These are phyloP conservation scores for Ceyx melanurus DNA, from an alignment of 2,113 vertebrate species.

Conservation along the genomic window DNA sequence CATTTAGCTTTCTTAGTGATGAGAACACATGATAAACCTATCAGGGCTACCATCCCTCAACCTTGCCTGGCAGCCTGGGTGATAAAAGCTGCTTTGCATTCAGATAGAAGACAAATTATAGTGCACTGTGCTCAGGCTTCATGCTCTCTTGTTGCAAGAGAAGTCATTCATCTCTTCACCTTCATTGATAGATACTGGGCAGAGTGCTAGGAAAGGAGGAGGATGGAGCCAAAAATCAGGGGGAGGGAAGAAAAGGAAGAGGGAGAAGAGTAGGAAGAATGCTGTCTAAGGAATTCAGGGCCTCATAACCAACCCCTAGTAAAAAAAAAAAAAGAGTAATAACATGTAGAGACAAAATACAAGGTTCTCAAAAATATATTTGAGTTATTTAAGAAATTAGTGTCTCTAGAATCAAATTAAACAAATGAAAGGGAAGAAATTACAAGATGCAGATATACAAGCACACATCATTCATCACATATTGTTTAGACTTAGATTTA, in stretches of 20 bases:
- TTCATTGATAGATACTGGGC: slow-evolving; percentile 35
- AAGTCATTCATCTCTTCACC: slow-evolving; percentile 31
- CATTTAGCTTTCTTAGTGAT: slow-evolving; percentile 68
- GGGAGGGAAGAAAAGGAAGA: neutral
- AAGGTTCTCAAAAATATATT: neutral
- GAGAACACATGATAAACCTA: slow-evolving; percentile 76
- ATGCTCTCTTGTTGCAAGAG: slow-evolving; percentile 23
- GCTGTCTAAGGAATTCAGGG: neutral
- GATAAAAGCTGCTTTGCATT: slow-evolving; percentile 57
- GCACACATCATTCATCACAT: neutral
- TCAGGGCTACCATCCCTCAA: slow-evolving; percentile 71
- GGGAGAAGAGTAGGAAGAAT: neutral
- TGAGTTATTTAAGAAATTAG: neutral
- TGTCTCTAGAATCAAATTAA: neutral
- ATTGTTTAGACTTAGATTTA: neutral
- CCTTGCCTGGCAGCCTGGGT: slow-evolving; percentile 56
- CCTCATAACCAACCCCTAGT: neutral
- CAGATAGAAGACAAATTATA: slow-evolving; percentile 62
- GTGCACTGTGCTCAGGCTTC: slow-evolving; percentile 14
- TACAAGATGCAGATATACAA: neutral
- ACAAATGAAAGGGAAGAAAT: neutral
- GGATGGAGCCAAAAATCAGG: neutral
- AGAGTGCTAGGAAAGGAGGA: neutral
- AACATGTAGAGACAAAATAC: neutral
- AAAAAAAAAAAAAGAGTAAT: neutral